These are phyloP conservation scores for Xyrauchen texanus DNA, from an alignment of 2,113 vertebrate genomes.

Conservation along the genomic window DNA sequence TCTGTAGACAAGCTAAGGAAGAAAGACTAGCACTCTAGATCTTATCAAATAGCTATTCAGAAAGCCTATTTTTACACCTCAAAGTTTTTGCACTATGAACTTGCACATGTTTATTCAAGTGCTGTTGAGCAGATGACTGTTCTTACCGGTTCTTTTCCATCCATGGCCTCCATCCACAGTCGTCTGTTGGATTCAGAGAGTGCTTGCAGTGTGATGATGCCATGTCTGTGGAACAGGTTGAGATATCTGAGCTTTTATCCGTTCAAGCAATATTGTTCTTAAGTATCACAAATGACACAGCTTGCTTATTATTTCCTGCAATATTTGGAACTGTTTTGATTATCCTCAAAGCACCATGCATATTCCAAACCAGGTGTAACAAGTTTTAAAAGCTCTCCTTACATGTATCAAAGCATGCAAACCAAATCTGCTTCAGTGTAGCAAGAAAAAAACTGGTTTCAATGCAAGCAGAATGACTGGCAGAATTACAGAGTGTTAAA, in stretches of 20 bases:
- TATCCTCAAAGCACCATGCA: no score
- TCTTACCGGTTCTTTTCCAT: constrained; percentile 93
- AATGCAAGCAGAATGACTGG: no score
- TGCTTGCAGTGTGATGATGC: constrained; percentile 93
- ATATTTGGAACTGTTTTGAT: no score
- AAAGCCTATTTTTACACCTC: neutral
- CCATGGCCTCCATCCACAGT: constrained; percentile 97
- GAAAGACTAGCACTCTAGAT: no score
- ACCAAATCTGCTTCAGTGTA: neutral
- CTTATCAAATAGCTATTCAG: neutral
- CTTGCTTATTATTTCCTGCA: no score
- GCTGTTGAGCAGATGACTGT: neutral
- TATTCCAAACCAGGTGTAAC: no score
- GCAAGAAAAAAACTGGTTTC: neutral
- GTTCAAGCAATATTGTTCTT: neutral
- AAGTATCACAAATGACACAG: neutral
- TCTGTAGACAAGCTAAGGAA: neutral
- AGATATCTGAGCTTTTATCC: neutral
- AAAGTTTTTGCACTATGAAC: neutral
- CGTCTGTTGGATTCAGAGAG: constrained; percentile 92
- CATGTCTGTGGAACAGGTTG: constrained; percentile 76
- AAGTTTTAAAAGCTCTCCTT: no score
- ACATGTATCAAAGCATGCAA: neutral
- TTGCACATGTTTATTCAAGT: neutral
- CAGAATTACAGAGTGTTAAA: neutral